phyloP scores from a whole-genome alignment of 2,113 vertebrate genomes.

The Hippocampus barbouri region DNA sequence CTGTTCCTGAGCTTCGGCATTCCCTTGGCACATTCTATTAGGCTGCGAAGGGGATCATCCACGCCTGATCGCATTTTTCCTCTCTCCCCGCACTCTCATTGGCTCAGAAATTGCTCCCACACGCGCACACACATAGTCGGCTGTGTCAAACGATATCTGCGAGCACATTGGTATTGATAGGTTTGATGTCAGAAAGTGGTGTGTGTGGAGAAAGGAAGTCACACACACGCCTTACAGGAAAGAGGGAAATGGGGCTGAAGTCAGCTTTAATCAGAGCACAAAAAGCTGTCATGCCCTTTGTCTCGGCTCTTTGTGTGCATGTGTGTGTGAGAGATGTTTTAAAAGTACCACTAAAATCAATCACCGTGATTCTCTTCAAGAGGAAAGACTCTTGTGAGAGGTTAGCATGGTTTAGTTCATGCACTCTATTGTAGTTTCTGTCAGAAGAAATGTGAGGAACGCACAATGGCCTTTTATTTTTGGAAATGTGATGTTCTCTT shows the following conservation, averaged over 20 bases:
- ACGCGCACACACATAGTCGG: constrained; percentile 7
- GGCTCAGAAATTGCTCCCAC: constrained; percentile 33
- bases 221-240: not conserved
- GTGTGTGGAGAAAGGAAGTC: not conserved
- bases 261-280: constrained; percentile 34
- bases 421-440: not conserved
- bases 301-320: not conserved
- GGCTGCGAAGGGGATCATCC: constrained; percentile 57
- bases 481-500: too few relatives aligned
- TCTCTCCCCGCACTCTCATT: constrained; percentile 43
- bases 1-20: constrained; percentile 55
- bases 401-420: not conserved
- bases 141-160: constrained; percentile 19
- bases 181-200: constrained; percentile 4
- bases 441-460: not conserved
- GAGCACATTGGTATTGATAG: constrained; percentile 14
- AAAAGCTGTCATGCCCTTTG: constrained; percentile 30
- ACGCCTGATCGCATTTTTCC: constrained; percentile 55
- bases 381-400: not conserved
- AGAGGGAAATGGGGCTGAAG: constrained; percentile 18
- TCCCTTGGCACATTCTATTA: constrained; percentile 70
- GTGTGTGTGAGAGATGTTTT: constrained; percentile 2
- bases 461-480: not conserved
- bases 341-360: not conserved
- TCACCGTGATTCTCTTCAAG: not conserved